Evolutionary conservation across 2,113 vertebrate genomes (phyloP), one percentile per base, ranked within the genome.

Genomic region (Agelaius tricolor): DNA sequence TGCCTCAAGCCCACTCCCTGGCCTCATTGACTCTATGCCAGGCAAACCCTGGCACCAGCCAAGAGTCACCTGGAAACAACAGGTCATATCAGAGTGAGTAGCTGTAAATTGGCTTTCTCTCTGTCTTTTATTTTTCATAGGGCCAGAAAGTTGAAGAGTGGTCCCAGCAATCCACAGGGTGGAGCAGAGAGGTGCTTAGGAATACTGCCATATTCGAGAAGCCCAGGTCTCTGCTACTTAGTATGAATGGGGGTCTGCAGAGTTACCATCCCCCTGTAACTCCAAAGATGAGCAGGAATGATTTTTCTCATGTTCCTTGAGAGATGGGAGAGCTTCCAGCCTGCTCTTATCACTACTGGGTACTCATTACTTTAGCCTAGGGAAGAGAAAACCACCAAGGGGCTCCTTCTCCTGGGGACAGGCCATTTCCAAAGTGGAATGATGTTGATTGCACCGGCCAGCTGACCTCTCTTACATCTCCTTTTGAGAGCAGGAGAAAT

Each of bases 41-140:
- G 63, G 68, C 13, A 2, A 82, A 39, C 21, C 37, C 61, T 41
- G 80, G 59, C 31, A 5, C n/a, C 65, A 75, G 79, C 52, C 84
- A 91, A 75, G 55, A 91, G 71, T 91, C 98, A 98, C 98, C 98
- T 99, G 98, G 98, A 99, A 99, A 97, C 97, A 98, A 98, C 98
- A 98, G 98, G 76, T 80, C 65, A 89, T 98, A 37, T 37, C 37
- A 37, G 37, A 37, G 37, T 37, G 37, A 37, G 37, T 37, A 37
- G 37, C 37, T 37, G 37, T 37, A 37, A 37, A 37, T 93, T 92
- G 67, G 58, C 59, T 82, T 93, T 85, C 37, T 85, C 54, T 68
- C 74, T 81, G 49, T 97, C 98, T 97, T 96, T 98, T 97, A 37
- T 75, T 93, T 84, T 92, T 84, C 61, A 96, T 97, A 98, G 97